Base-by-base conservation (phyloP, 2,113 vertebrate genomes). In the Carassius gibelio region DNA sequence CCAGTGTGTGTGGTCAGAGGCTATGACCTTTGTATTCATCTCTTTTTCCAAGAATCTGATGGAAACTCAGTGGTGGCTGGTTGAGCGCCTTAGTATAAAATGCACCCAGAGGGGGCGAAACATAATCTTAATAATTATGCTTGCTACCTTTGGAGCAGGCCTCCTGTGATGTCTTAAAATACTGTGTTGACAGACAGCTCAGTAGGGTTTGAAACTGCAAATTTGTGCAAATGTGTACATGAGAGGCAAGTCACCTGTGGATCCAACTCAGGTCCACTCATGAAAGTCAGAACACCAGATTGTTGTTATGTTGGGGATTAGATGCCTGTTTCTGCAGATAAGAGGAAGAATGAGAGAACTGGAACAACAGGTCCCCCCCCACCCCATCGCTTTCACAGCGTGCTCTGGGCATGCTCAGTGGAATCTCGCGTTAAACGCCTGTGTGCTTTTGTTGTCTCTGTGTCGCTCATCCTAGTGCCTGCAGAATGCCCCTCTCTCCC, bases 311-410 rank as follows among this genome's bases (percentile, higher is more conserved):
- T 84, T 85, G 76, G 45, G 48, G 88, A 84, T 84, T 84, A 76
- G 52, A 81, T 77, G 82, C 62, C 77, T 88, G 77, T 81, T 71
- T 68, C 38, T 81, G 68, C 75, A 84, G 86, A 86, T 87, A 87
- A 89, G 79, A 71, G 2, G 19, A 4, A 77, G 38, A 81, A 71
- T 72, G 48, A 81, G 85, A 72, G 42, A 86, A 77, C 83, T 85
- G 52, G 26, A 87, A 89, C 88, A 87, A 89, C 88, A 89, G 88
- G 86, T 87, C 38, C 57, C 72, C 38, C 50, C 69, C 77, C 26
- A 26, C 26, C 26, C 26, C 26, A 26, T 26, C 26, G 26, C 26
- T 26, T 26, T 26, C 26, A 26, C 26, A 26, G 26, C 26, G 26
- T 26, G 26, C 59, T 83, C 14, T 72, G 81, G 72, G 81, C 85